Base-by-base conservation (phyloP, 2,113 vertebrate genomes). In the Gila orcuttii region DNA sequence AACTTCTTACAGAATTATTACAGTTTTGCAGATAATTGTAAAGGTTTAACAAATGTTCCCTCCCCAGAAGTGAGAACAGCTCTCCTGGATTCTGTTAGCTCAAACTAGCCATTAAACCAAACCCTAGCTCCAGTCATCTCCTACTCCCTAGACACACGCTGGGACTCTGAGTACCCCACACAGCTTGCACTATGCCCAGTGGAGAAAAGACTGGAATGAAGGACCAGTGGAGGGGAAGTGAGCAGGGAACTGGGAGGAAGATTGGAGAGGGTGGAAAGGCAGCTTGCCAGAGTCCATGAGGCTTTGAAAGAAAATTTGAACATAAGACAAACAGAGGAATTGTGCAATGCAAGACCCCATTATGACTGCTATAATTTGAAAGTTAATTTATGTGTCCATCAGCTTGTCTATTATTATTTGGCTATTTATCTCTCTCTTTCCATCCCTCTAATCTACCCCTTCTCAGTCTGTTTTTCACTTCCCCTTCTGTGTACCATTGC, bases 131-230 rank as follows among this genome's bases (percentile, higher is more conserved):
- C 83, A 91, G 90, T 89, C 89, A 85, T 89, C 89, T 90, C 74
- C 52, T 79, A 89, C 83, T 76, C 73, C 75, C 66, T 74, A 79
- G 68, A 45, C 28, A 87, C 90, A 91, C 75, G 86, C 90, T 91
- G 90, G 89, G 89, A 88, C 81, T 87, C 86, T 86, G 89, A 90
- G 88, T 86, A 80, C 84, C 87, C 74, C 88, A 84, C 84, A 87
- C 85, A 79, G 88, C 75, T 76, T 13, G 21, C 80, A 80, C 55
- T 64, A 47, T 64, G 59, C 39, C 80, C 52, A 45, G 42, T 31
- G 62, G 79, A 84, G n/a, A 47, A 64, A 66, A 69, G 39, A 74
- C 62, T 39, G 50, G 42, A 73, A 60, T 25, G 28, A 84, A 45
- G 73, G 60, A 42, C n/a, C 79, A 45, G 68, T 68, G 73, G 47